Evolutionary conservation across 1,140 invertebrate species (phyloP).

Genomic region (Trichogramma pretiosum): DNA sequence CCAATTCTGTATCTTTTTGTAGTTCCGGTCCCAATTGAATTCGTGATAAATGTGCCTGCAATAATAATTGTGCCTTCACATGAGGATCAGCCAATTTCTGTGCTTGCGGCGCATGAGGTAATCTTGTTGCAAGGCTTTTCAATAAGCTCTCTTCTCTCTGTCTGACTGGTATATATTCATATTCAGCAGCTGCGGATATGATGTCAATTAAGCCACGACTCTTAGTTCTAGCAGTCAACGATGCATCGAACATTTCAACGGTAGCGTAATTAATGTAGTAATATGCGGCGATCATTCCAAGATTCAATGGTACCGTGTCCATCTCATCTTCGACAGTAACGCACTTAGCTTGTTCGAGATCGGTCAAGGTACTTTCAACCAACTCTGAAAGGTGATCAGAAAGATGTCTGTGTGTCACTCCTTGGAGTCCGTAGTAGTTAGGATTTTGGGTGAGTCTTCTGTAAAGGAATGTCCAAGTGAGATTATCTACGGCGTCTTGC

Average conservation of each 20-base stretch:
- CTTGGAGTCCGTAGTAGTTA: slow-evolving; percentile 98
- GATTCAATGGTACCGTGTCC: slow-evolving; percentile 89
- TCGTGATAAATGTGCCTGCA: slow-evolving; percentile 93
- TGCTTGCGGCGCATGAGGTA: slow-evolving; percentile 63
- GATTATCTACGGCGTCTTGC: slow-evolving; percentile 98
- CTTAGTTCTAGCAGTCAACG: slow-evolving; percentile 95
- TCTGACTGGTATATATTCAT: slow-evolving; percentile 86
- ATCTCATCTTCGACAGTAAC: slow-evolving; percentile 98
- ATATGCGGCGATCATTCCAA: slow-evolving; percentile 99
- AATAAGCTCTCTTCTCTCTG: slow-evolving; percentile 92
- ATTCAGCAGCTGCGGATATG: slow-evolving; percentile 95
- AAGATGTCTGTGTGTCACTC: slow-evolving; percentile 90
- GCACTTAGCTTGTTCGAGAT: slow-evolving; percentile 96
- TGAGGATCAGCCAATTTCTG: slow-evolving; percentile 90
- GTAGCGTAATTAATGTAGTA: slow-evolving; percentile 99
- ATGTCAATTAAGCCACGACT: slow-evolving; percentile 95
- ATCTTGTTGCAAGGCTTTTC: slow-evolving; percentile 63
- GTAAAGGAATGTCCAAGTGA: slow-evolving; percentile 99
- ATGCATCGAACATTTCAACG: slow-evolving; percentile 95
- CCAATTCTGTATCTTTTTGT: slow-evolving; percentile 90
- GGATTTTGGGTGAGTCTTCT: slow-evolving; percentile 96
- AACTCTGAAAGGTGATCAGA: slow-evolving; percentile 98
- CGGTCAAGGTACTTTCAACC: slow-evolving; percentile 90
- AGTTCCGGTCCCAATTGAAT: slow-evolving; percentile 91
- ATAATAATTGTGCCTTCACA: slow-evolving; percentile 89